Evolutionary conservation across 64 coral and sea anemone species (phyloP).

Genomic region (Astreopora myriophthalma): DNA sequence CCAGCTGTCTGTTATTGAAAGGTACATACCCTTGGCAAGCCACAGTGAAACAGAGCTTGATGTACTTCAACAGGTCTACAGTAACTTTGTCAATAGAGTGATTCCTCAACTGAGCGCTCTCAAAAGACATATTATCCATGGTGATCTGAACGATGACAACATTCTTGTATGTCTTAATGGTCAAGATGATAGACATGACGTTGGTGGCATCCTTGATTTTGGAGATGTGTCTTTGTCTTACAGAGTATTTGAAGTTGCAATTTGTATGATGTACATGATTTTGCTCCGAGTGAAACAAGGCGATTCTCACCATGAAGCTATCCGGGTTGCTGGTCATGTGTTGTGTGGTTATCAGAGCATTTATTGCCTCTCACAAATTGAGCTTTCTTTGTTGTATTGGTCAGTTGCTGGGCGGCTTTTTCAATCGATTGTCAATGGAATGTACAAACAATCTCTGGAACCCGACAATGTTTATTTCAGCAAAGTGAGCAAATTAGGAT

Average conservation of each 20-base stretch:
- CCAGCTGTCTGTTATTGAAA: background rate
- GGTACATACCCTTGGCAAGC: background rate
- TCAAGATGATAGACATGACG: background rate
- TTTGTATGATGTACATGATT: constrained; percentile 55
- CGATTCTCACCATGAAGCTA: constrained; percentile 16
- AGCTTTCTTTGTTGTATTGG: constrained; percentile 17
- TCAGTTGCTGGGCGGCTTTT: constrained; percentile 62
- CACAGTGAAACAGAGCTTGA: background rate
- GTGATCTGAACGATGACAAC: constrained; percentile 63
- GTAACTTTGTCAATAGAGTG: background rate
- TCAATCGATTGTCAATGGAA: constrained; percentile 33
- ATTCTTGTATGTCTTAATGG: constrained; percentile 26
- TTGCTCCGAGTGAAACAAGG: constrained; percentile 9
- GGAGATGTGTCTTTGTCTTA: constrained; percentile 44
- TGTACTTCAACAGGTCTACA: background rate
- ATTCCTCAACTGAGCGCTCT: constrained; percentile 9
- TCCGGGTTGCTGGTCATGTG: constrained; percentile 31
- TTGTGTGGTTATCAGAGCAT: constrained; percentile 49
- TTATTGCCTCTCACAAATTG: background rate
- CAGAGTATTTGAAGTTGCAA: constrained; percentile 60
- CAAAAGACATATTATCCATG: constrained; percentile 59
- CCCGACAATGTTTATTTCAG: constrained; percentile 53
- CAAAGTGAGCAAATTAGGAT: background rate
- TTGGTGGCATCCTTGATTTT: constrained; percentile 66
- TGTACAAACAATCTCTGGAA: constrained; percentile 35